These are phyloP conservation scores for Melanotaenia duboulayi DNA, from an alignment of 2,113 vertebrate species.

Conservation along the genomic window DNA sequence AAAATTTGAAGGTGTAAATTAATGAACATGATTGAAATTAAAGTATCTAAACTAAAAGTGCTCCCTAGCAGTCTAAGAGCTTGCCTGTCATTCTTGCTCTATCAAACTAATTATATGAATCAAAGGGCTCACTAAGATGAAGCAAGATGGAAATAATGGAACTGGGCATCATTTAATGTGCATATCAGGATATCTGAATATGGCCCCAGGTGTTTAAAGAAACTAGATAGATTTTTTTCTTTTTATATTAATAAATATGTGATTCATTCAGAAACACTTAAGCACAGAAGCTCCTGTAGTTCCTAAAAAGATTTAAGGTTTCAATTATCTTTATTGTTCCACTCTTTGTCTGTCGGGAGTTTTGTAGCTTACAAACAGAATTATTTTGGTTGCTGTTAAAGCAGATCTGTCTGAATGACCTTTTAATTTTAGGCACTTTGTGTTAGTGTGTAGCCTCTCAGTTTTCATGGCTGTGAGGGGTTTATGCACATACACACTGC, in stretches of 20 bases:
- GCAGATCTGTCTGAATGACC: constrained; percentile 2
- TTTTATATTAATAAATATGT: neutral
- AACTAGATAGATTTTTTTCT: neutral
- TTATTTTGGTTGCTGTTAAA: constrained; percentile 2
- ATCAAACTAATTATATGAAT: neutral
- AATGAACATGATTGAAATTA: too few species aligned
- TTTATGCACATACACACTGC: neutral
- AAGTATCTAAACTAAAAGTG: too few species aligned
- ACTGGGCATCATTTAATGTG: neutral
- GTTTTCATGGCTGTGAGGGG: neutral
- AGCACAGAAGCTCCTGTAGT: neutral
- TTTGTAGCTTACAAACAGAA: neutral
- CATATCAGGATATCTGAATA: neutral
- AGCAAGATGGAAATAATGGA: neutral
- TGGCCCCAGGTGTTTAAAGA: constrained; percentile 6
- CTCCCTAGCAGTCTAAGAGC: too few species aligned
- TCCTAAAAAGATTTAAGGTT: neutral
- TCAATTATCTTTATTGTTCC: neutral
- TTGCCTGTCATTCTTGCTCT: neutral
- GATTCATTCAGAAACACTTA: neutral
- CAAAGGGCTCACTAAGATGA: neutral
- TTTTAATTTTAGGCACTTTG: neutral
- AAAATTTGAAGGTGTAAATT: too few species aligned
- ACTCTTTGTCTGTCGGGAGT: neutral
- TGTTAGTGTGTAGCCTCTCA: neutral